Conservation (phyloP, 2,113 vertebrate species). For the Oncorhynchus kisutch region DNA sequence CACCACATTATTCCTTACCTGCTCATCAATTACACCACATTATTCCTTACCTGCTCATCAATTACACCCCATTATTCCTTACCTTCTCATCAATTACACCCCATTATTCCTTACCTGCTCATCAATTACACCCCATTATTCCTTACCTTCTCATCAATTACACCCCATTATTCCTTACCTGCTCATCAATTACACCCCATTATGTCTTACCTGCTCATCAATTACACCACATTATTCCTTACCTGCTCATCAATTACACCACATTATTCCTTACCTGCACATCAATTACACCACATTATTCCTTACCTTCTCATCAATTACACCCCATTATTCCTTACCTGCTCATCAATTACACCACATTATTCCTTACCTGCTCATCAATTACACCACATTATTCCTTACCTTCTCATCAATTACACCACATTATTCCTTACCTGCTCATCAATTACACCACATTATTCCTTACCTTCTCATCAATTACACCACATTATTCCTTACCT, state of each 20-base stretch:
- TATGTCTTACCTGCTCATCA: slow-evolving; percentile 10
- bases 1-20: not conserved
- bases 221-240: not conserved
- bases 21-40: not conserved
- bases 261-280: slow-evolving; percentile 2
- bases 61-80: not conserved
- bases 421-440: slow-evolving; percentile 4
- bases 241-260: slow-evolving; percentile 3
- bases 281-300: not conserved
- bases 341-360: not conserved
- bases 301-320: slow-evolving; percentile 13
- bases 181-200: not conserved
- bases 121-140: not conserved
- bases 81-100: slow-evolving; percentile 1
- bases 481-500: not conserved
- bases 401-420: not conserved
- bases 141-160: slow-evolving; percentile 28
- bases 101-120: slow-evolving; percentile 6
- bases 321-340: not conserved
- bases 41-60: slow-evolving; percentile 14
- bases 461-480: slow-evolving; percentile 15
- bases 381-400: slow-evolving; percentile 40
- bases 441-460: not conserved
- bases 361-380: slow-evolving; percentile 5
- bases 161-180: slow-evolving; percentile 23